Percentiles rank a stretch among this genome's conserved stretches.
phyloP scores from a whole-genome alignment of 37 sponge, comb jelly and placozoan genomes.

The Eunapius fragilis region DNA sequence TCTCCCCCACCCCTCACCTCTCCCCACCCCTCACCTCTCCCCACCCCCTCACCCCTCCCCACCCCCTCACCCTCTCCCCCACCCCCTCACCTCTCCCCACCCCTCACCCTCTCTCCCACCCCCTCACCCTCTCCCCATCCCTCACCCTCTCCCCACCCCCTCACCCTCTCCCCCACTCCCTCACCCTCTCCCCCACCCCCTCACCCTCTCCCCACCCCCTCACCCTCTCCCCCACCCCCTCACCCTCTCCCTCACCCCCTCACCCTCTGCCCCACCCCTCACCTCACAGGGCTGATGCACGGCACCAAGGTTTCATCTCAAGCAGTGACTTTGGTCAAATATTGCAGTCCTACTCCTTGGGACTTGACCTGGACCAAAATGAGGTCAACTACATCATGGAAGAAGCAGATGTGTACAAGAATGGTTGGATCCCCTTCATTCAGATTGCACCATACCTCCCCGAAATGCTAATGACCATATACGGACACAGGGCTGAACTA shows the following conservation, averaged over 20 bases:
- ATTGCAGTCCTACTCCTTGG: conserved; percentile 45
- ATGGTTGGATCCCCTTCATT: conserved; percentile 28
- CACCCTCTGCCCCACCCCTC: not conserved
- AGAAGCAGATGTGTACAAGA: conserved; percentile 12
- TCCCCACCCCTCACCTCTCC: too few species aligned
- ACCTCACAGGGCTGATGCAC: not conserved
- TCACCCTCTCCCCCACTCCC: not conserved
- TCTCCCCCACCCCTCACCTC: too few species aligned
- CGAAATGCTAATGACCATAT: conserved; percentile 25
- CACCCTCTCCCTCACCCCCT: not conserved
- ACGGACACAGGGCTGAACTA: conserved; percentile 37
- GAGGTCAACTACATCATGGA: conserved; percentile 36
- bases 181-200: not conserved
- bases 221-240: not conserved
- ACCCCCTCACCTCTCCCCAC: not conserved
- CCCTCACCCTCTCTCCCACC: not conserved
- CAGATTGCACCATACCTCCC: conserved; percentile 38
- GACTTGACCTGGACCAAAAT: conserved; percentile 50
- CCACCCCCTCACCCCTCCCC: too few species aligned
- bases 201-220: not conserved
- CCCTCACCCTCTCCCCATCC: not conserved
- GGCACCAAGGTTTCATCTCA: conserved; percentile 18
- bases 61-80: too few species aligned
- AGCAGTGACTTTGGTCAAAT: conserved; percentile 40
- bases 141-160: not conserved